These are phyloP conservation scores for Drosophila algonquin DNA, from an alignment of 2,888 invertebrate species.

Conservation along the genomic window DNA sequence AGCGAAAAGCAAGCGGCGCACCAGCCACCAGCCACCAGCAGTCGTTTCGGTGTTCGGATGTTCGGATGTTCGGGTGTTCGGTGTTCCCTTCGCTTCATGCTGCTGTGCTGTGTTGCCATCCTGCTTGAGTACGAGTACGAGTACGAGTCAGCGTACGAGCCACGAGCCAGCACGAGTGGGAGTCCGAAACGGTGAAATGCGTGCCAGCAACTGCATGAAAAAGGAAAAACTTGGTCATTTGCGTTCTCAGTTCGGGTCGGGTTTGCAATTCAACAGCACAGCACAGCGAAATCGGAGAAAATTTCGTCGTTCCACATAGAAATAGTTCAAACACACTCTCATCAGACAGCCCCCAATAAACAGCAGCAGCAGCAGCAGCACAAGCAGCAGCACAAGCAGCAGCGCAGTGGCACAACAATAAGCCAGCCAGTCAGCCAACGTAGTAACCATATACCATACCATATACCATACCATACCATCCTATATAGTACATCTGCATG, in stretches of 20 bases:
- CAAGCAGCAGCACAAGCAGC: slow-evolving; percentile 8
- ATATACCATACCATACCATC: slow-evolving; percentile 21
- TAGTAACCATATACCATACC: slow-evolving; percentile 42
- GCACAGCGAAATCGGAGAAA: slow-evolving; percentile 72
- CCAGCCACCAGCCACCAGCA: slow-evolving; percentile 13
- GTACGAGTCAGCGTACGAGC: slow-evolving; percentile 12
- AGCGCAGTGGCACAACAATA: slow-evolving; percentile 45
- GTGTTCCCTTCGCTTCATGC: slow-evolving; percentile 17
- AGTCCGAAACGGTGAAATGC: slow-evolving; percentile 59
- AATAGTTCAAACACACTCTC: slow-evolving; percentile 12
- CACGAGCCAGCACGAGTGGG: not conserved
- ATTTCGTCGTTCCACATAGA: slow-evolving; percentile 31
- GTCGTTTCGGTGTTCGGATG: slow-evolving; percentile 26
- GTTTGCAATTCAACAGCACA: slow-evolving; percentile 83
- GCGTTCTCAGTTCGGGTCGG: slow-evolving; percentile 83
- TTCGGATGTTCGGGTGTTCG: too few species aligned
- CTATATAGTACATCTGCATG: slow-evolving; percentile 8
- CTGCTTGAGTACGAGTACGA: slow-evolving; percentile 22
- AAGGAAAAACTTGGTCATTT: slow-evolving; percentile 78
- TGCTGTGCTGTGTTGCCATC: slow-evolving; percentile 4
- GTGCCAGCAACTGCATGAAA: slow-evolving; percentile 66
- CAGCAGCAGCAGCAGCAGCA: too few species aligned
- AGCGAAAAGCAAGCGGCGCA: slow-evolving; percentile 66
- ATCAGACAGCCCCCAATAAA: not conserved
- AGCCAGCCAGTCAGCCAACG: slow-evolving; percentile 21